These are phyloP conservation scores for Sebastes cheni DNA, from an alignment of 2,797 vertebrate species.

Conservation along the genomic window DNA sequence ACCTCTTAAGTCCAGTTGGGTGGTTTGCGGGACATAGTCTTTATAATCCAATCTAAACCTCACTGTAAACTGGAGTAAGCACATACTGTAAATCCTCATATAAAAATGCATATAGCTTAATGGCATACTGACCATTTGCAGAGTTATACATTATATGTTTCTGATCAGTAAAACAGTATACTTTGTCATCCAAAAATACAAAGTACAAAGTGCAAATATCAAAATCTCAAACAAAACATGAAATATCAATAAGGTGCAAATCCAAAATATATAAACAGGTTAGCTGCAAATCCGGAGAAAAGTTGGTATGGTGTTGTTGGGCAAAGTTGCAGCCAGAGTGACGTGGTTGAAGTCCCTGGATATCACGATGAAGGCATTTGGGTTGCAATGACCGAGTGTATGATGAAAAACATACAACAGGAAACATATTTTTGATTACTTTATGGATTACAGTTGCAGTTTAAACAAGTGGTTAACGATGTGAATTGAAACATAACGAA, in stretches of 20 bases:
- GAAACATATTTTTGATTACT: too few relatives aligned
- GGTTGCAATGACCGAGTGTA: background rate
- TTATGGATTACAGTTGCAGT: too few relatives aligned
- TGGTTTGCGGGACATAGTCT: background rate
- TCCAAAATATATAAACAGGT: background rate
- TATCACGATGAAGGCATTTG: background rate
- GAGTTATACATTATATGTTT: background rate
- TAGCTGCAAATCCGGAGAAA: too few relatives aligned
- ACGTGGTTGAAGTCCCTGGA: background rate
- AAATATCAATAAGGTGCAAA: background rate
- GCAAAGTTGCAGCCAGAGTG: background rate
- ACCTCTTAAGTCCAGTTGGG: background rate
- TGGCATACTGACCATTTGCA: background rate
- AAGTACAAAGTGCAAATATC: background rate
- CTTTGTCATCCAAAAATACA: background rate
- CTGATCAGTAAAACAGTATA: background rate
- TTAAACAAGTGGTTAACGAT: too few relatives aligned
- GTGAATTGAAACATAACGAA: too few relatives aligned
- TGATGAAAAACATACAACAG: too few relatives aligned
- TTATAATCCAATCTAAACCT: background rate
- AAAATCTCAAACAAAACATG: background rate
- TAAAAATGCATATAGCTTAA: background rate
- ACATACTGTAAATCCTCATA: background rate
- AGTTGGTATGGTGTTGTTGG: background rate
- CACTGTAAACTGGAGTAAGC: background rate